A percentile compares a stretch with the other conserved stretches of the same genome.
Evolutionary conservation across 2,888 invertebrate genomes (phyloP).

Genomic region (Hydraecia micacea): DNA sequence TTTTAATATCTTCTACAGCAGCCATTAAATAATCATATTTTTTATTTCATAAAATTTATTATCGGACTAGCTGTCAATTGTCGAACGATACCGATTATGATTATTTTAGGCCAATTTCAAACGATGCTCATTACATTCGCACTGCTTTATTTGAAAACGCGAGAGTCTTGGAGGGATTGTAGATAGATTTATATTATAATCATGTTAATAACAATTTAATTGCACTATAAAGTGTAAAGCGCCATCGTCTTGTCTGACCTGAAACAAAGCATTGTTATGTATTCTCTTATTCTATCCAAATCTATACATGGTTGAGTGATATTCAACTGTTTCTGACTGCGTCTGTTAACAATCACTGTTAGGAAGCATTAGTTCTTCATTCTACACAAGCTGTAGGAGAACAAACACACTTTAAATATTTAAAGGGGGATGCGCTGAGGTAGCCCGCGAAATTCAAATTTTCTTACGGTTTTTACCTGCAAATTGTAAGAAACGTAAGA

Average conservation of each 20-base stretch:
- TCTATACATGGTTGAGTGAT: slow-evolving; percentile 1
- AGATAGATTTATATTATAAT: slow-evolving; percentile 45
- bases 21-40: background rate
- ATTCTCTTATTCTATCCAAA: slow-evolving; percentile 17
- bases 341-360: slow-evolving; percentile 2
- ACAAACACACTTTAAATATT: background rate
- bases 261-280: slow-evolving; percentile 20
- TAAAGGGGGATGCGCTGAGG: background rate
- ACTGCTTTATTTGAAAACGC: slow-evolving; percentile 35
- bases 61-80: background rate
- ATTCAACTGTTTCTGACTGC: slow-evolving; percentile 1
- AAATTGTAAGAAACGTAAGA: background rate
- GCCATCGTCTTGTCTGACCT: slow-evolving; percentile 43
- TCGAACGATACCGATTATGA: background rate
- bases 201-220: slow-evolving; percentile 36
- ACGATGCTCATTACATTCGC: slow-evolving; percentile 21
- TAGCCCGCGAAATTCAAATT: background rate
- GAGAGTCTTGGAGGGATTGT: slow-evolving; percentile 31
- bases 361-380: slow-evolving; percentile 1
- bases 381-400: background rate
- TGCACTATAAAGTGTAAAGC: slow-evolving; percentile 24
- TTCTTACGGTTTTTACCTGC: background rate
- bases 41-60: background rate
- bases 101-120: background rate
- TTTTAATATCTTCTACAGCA: slow-evolving; percentile 1